These are phyloP conservation scores for Branchipolynoe longqiensis DNA, from an alignment of 2,888 invertebrate species.

Conservation along the genomic window DNA sequence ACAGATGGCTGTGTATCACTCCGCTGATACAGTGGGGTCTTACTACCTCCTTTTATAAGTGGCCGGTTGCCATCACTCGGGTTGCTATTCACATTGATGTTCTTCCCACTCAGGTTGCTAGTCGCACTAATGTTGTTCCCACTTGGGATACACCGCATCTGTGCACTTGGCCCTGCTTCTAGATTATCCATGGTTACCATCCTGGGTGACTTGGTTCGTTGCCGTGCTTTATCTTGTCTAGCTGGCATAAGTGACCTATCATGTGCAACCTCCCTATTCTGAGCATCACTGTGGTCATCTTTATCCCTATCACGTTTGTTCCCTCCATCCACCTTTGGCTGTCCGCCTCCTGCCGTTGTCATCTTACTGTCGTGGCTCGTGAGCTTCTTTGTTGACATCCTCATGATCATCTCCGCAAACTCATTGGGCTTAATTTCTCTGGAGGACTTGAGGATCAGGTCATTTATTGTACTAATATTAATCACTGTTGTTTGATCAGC, in stretches of 20 bases:
- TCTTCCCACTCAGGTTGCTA: neutral
- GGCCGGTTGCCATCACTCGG: neutral
- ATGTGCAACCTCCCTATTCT: neutral
- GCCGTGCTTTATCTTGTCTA: too few species aligned
- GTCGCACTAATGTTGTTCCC: neutral
- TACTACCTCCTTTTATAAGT: neutral
- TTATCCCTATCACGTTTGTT: neutral
- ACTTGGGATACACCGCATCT: neutral
- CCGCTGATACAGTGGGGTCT: conserved; percentile 40
- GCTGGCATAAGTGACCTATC: neutral
- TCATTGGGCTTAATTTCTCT: conserved; percentile 62
- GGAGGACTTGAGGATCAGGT: conserved; percentile 62
- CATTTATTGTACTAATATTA: conserved; percentile 64
- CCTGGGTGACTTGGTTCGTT: neutral
- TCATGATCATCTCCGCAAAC: conserved; percentile 64
- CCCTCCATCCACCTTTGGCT: neutral
- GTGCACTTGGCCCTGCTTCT: neutral
- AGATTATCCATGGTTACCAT: neutral
- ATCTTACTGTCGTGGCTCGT: neutral
- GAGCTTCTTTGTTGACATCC: conserved; percentile 42
- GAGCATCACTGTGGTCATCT: neutral
- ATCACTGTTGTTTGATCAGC: conserved; percentile 54
- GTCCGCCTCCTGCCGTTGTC: too few species aligned
- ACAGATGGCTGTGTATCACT: neutral
- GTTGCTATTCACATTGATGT: neutral